Conservation (phyloP, 1,140 invertebrate genomes). For the Eubasilissa regina region DNA sequence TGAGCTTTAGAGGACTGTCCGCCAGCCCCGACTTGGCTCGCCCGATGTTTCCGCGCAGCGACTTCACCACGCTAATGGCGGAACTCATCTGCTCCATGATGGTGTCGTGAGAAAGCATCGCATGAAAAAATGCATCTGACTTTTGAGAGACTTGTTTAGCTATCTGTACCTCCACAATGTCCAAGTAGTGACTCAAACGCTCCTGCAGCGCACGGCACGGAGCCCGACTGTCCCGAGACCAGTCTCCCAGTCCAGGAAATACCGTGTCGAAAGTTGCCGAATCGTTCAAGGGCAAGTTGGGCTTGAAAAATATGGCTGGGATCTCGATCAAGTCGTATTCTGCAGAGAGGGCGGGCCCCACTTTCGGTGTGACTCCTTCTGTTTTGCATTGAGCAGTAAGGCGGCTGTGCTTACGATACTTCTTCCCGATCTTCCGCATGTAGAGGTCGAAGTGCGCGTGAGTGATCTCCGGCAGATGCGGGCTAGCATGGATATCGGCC, state of each 20-base stretch:
- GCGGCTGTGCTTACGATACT: conserved; percentile 74
- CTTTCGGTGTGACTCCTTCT: conserved; percentile 48
- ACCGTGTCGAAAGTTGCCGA: conserved; percentile 89
- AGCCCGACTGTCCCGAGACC: conserved; percentile 66
- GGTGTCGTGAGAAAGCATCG: conserved; percentile 96
- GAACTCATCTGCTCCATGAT: conserved; percentile 91
- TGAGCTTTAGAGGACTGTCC: conserved; percentile 84
- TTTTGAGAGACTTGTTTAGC: conserved; percentile 96
- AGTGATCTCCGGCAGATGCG: conserved; percentile 88
- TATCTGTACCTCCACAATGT: conserved; percentile 96
- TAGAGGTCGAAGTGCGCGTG: conserved; percentile 91
- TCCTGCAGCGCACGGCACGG: conserved; percentile 73
- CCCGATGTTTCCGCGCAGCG: conserved; percentile 79
- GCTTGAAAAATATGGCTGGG: conserved; percentile 90
- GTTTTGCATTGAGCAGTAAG: conserved; percentile 67
- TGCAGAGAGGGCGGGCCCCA: conserved; percentile 63
- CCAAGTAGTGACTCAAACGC: conserved; percentile 92
- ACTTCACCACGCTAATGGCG: conserved; percentile 86
- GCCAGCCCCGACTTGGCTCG: conserved; percentile 86
- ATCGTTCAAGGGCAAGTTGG: conserved; percentile 86
- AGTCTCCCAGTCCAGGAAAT: conserved; percentile 77
- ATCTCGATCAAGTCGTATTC: conserved; percentile 73
- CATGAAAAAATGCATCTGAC: conserved; percentile 96
- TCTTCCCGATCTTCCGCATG: conserved; percentile 82
- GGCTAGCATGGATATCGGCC: conserved; percentile 81